Evolutionary conservation across 2,888 invertebrate species (phyloP), one percentile per base, ranked within the genome.

Genomic region (Alviniconcha strummeri): DNA sequence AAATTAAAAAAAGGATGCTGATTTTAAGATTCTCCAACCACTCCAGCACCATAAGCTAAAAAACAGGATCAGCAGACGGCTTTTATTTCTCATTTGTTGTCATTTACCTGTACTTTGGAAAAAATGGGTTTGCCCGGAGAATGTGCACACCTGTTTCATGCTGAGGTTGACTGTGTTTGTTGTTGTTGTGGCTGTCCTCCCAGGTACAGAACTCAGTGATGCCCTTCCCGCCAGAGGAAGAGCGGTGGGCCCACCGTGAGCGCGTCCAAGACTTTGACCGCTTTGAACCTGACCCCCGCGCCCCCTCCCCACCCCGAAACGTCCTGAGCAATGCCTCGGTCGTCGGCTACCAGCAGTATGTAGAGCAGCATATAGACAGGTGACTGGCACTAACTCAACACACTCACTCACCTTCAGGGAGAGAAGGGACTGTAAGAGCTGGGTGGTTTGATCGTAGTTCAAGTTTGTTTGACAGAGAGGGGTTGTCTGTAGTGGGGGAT

Each of bases 321-420:
- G 84, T 82, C 9, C 72, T 84, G 60, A 80, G 84, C 82, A 87
- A 86, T 81, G 84, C 87, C 71, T 81, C 84, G 19, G 86, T 85
- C 64, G 82, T 83, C 56, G 83, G 85, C 72, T 87, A 87, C 71
- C 87, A 86, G 85, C 88, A 86, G 79, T 86, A 88, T 85, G 87
- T 87, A 52, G 89, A 89, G 83, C 84, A 83, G 81, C 87, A 88
- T 80, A 87, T 86, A 76, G 87, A 89, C 85, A 89, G 89, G 89
- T 89, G 71, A 57, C 19, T 57, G 71, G 57, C 36, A 56, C 72
- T 82, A 60, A 75, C 55, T 11, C 75, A 36, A 8, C n/a, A 36
- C 36, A 36, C 5, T 71, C 69, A 69, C 54, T 80, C 69, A 80
- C 80, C 69, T 69, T 55, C 78, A 52, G 13, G 54, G 52, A 54